A percentile compares a stretch with the other conserved stretches of the same genome.
Evolutionary conservation across 2,113 vertebrate genomes (phyloP).

Genomic region (Caranx ignobilis): DNA sequence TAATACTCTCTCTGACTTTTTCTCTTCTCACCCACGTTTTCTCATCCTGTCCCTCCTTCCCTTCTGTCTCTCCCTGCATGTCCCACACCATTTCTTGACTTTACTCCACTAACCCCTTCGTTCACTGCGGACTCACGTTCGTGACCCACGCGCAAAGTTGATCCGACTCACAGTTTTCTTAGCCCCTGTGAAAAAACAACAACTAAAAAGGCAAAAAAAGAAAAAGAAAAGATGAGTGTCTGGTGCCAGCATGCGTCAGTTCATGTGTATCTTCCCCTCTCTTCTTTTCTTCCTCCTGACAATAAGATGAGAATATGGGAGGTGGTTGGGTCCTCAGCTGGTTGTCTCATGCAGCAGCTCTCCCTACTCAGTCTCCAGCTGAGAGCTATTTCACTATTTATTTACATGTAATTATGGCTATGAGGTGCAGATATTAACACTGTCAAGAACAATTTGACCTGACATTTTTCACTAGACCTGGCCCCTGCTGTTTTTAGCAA

Average conservation of each 20-base stretch:
- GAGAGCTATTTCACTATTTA: constrained; percentile 99
- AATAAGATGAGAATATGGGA: constrained; percentile 67
- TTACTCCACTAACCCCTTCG: not conserved
- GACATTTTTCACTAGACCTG: constrained; percentile 97
- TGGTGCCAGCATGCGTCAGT: constrained; percentile 47
- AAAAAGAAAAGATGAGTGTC: constrained; percentile 17
- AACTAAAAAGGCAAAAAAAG: not conserved
- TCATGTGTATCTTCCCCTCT: constrained; percentile 40
- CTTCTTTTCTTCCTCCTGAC: constrained; percentile 39
- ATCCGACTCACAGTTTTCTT: constrained; percentile 27
- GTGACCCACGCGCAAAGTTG: constrained; percentile 34
- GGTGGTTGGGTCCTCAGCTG: constrained; percentile 89
- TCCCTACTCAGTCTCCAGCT: constrained; percentile 92
- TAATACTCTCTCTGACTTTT: constrained; percentile 85
- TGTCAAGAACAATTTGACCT: constrained; percentile 99
- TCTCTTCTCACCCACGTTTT: constrained; percentile 61
- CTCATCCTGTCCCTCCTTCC: constrained; percentile 35
- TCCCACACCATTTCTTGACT: constrained; percentile 23
- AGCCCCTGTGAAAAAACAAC: not conserved
- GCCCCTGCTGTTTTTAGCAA: constrained; percentile 87
- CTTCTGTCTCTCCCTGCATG: constrained; percentile 47
- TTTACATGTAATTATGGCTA: constrained; percentile 99
- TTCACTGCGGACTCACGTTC: not conserved
- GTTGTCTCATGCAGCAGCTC: constrained; percentile 85
- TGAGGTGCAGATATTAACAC: constrained; percentile 99